These are phyloP conservation scores for Eupeodes latifasciatus DNA, from an alignment of 2,888 invertebrate species.

Conservation along the genomic window DNA sequence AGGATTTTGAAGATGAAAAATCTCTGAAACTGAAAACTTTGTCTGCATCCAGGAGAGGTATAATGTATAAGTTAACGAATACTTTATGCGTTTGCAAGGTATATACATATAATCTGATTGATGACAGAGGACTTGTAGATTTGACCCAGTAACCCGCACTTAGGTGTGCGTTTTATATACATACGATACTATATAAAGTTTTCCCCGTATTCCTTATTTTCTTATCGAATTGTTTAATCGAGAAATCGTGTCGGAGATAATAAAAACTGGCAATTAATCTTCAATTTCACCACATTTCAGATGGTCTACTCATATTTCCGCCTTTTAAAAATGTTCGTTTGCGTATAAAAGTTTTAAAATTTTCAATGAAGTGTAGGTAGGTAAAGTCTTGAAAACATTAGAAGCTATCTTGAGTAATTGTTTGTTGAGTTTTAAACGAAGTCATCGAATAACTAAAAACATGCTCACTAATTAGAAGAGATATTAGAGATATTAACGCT, in stretches of 20 bases:
- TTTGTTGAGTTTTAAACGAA: too few relatives aligned
- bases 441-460: too few relatives aligned
- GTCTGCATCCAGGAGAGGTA: slow-evolving; percentile 2
- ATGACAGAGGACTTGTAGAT: slow-evolving; percentile 26
- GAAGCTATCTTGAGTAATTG: too few relatives aligned
- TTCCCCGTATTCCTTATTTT: too few relatives aligned
- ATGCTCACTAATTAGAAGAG: too few relatives aligned
- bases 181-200: background rate
- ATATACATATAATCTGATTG: slow-evolving; percentile 22
- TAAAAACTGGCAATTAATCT: background rate
- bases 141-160: slow-evolving; percentile 27
- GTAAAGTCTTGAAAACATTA: too few relatives aligned
- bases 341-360: background rate
- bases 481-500: too few relatives aligned
- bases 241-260: slow-evolving; percentile 24
- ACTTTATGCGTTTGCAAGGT: background rate
- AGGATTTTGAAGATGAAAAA: slow-evolving; percentile 15
- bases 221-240: slow-evolving; percentile 11
- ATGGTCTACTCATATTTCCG: background rate
- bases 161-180: too few relatives aligned
- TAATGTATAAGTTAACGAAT: background rate
- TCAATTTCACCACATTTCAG: background rate
- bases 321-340: background rate
- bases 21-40: slow-evolving; percentile 14
- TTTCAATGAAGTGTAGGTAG: too few relatives aligned